A percentile compares a stretch with the other conserved stretches of the same genome.
phyloP scores from a whole-genome alignment of 1,140 invertebrate genomes.

The Lineus longissimus region DNA sequence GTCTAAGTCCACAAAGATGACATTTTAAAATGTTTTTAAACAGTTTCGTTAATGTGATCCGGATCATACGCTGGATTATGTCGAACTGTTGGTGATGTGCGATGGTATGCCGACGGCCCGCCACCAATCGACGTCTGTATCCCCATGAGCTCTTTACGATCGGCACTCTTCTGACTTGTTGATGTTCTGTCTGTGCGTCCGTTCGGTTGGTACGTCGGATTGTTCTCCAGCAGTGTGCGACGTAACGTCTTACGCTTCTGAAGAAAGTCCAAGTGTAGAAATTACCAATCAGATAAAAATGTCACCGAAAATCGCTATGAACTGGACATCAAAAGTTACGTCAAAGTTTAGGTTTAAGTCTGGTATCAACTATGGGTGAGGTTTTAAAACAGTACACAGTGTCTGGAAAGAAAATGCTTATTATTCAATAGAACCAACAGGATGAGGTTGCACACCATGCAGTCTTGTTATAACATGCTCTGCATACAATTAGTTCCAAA shows the following conservation, averaged over 20 bases:
- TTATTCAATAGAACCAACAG: neutral
- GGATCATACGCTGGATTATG: neutral
- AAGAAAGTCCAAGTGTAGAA: neutral
- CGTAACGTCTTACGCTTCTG: slow-evolving; percentile 5
- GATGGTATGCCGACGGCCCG: neutral
- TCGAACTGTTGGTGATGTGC: neutral
- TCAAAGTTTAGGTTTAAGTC: neutral
- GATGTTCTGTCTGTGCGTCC: neutral
- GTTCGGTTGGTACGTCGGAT: neutral
- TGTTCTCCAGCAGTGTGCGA: neutral
- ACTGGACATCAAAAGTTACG: neutral
- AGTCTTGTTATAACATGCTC: no score
- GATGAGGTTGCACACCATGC: no score
- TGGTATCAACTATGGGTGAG: neutral
- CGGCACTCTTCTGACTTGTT: neutral
- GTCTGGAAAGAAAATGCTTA: neutral
- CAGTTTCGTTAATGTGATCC: neutral
- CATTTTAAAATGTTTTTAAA: no score
- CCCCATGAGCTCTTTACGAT: neutral
- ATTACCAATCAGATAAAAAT: neutral
- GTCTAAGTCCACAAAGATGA: no score
- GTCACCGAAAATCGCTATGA: neutral
- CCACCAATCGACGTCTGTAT: neutral
- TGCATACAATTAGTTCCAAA: no score
- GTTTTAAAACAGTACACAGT: neutral